Percentiles rank a stretch among this genome's conserved stretches.
phyloP scores from a whole-genome alignment of 2,888 invertebrate species.

The Drosophila paranaensis region DNA sequence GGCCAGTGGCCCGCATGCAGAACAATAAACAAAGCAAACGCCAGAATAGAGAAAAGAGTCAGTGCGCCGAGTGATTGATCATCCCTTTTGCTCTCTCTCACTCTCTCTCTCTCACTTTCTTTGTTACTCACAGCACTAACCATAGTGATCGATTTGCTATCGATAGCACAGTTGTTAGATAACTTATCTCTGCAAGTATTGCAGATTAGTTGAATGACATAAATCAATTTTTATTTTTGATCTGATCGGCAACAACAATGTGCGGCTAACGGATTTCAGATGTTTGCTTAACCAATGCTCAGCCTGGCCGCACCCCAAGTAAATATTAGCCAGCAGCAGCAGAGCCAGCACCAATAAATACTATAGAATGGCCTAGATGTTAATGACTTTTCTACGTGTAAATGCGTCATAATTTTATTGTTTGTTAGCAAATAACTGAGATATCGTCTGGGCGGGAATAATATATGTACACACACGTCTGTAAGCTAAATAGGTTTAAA shows the following conservation, averaged over 20 bases:
- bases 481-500: background rate
- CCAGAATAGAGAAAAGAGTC: constrained; percentile 1
- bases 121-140: background rate
- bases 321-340: constrained; percentile 32
- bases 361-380: constrained; percentile 31
- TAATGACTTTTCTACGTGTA: constrained; percentile 46
- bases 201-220: constrained; percentile 4
- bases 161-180: constrained; percentile 1
- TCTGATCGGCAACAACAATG: constrained; percentile 35
- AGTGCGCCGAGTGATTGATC: constrained; percentile 25
- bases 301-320: constrained; percentile 28
- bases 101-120: too few species aligned
- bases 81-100: background rate
- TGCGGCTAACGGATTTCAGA: constrained; percentile 11
- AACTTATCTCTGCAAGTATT: constrained; percentile 26
- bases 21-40: constrained; percentile 58
- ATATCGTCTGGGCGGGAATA: constrained; percentile 5
- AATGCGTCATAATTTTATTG: constrained; percentile 49
- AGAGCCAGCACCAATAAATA: constrained; percentile 26
- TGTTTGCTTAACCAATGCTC: constrained; percentile 33
- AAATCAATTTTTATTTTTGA: constrained; percentile 41
- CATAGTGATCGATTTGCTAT: constrained; percentile 12
- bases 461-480: background rate
- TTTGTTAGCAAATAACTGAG: constrained; percentile 31
- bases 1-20: constrained; percentile 29